These are phyloP conservation scores for Abscondita cerata DNA, from an alignment of 2,888 invertebrate species.

Conservation along the genomic window DNA sequence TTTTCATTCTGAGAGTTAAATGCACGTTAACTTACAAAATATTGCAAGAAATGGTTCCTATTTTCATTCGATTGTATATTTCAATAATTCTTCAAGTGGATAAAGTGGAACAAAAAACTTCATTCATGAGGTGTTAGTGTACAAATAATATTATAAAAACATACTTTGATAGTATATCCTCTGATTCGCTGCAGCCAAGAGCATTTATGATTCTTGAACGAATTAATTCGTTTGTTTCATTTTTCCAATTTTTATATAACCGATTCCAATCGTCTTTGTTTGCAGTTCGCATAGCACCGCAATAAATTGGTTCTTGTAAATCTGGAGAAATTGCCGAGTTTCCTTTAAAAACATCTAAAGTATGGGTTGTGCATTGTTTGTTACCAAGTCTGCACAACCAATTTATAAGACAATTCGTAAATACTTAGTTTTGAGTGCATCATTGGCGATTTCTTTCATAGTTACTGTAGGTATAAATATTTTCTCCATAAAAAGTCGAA, in stretches of 20 bases:
- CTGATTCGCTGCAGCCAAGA: background rate
- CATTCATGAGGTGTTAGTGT: no score
- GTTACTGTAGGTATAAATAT: no score
- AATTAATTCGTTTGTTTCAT: background rate
- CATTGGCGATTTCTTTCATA: background rate
- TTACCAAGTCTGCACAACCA: slow-evolving; percentile 49
- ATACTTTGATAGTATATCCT: background rate
- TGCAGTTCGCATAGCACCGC: slow-evolving; percentile 64
- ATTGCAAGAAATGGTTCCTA: no score
- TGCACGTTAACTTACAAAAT: no score
- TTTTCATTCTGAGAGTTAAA: no score
- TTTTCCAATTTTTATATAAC: slow-evolving; percentile 38
- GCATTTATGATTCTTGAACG: background rate
- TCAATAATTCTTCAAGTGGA: no score
- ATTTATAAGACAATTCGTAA: slow-evolving; percentile 53
- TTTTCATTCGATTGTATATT: no score
- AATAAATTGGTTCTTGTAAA: slow-evolving; percentile 65
- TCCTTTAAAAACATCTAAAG: slow-evolving; percentile 9
- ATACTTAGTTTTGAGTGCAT: slow-evolving; percentile 16
- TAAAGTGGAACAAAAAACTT: no score
- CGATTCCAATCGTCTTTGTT: slow-evolving; percentile 18
- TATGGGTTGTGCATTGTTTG: slow-evolving; percentile 9
- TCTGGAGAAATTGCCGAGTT: slow-evolving; percentile 63
- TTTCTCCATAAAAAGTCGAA: no score
- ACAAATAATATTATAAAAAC: no score